Base-by-base conservation (phyloP, 2,888 invertebrate species). In the Beris morrisii region DNA sequence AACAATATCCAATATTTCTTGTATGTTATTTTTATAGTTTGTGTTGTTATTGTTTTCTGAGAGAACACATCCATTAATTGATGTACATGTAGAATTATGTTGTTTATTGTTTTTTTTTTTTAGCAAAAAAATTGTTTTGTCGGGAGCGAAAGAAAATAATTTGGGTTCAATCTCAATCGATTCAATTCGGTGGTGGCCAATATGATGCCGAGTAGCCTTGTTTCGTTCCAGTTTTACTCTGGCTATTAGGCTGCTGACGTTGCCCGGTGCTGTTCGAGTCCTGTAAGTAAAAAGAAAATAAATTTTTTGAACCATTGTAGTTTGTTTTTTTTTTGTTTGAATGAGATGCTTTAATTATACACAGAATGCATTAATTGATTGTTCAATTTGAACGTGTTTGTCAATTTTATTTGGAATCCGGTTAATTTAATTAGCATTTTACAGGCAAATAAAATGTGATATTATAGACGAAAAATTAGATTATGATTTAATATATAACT, bases 181-280 rank as follows among this genome's bases (percentile, higher is more conserved):
- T 57, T 78, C 78, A 81, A 74, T 81, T 81, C 72, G 80, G 81
- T 71, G 79, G 79, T 71, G 81, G 75, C 81, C 81, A 81, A 72
- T 81, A 81, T 53, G 81, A 80, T 69, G 81, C 78, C 50, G 81
- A 79, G 69, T 81, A 81, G 43, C 78, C 79, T 72, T 78, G 81
- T 72, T 81, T 81, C 68, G 79, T 76, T 63, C 78, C 79, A 68
- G 81, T 78, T 73, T 81, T 81, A 38, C 79, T 78, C 74, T 81
- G 81, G 73, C 78, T 81, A 72, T 78, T 79, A 69, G 80, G 75
- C 72, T 80, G 81, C 71, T 81, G 81, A 65, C 81, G 79, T 70
- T 81, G 81, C n/a, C 81, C 81, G 71, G 81, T 78, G 70, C 79
- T 81, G 73, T 79, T 81, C 66, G 81, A 80, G 72, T 81, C 81